phyloP scores from a whole-genome alignment of 2,797 vertebrate genomes.

The Pseudocheirus occidentalis region DNA sequence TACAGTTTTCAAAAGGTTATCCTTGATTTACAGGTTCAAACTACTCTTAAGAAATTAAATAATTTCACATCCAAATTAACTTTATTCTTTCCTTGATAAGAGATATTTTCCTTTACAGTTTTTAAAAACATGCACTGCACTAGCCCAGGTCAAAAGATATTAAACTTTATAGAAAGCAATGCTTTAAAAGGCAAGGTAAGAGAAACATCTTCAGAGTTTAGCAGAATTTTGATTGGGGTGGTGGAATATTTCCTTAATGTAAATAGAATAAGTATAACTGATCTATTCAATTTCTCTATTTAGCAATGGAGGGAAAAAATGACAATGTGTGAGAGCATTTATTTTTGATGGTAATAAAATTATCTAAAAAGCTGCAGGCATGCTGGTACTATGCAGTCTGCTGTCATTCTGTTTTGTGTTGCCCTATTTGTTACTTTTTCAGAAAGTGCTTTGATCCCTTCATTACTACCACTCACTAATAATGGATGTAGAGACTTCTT shows the following conservation, averaged over 20 bases:
- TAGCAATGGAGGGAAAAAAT: constrained; percentile 59
- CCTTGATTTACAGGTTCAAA: constrained; percentile 24
- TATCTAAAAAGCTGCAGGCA: constrained; percentile 65
- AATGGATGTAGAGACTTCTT: constrained; percentile 16
- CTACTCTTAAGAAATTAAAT: constrained; percentile 41
- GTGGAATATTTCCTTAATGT: constrained; percentile 48
- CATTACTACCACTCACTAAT: constrained; percentile 45
- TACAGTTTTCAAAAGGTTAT: constrained; percentile 45
- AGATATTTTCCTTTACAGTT: constrained; percentile 5
- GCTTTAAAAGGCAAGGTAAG: constrained; percentile 31
- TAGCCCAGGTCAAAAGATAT: background rate
- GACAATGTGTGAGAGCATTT: constrained; percentile 52
- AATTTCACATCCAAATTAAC: constrained; percentile 28
- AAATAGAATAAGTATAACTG: constrained; percentile 38
- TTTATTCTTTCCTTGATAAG: constrained; percentile 1
- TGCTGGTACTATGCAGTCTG: constrained; percentile 50
- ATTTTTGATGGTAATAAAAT: constrained; percentile 63
- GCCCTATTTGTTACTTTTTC: constrained; percentile 39
- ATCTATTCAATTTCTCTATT: constrained; percentile 46
- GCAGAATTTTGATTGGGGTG: constrained; percentile 11
- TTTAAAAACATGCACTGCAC: constrained; percentile 3
- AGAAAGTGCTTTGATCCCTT: constrained; percentile 48
- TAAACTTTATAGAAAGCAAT: constrained; percentile 28
- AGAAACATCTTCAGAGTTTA: background rate
- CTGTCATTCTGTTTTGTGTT: constrained; percentile 57